These are phyloP conservation scores for Melieria crassipennis DNA, from an alignment of 2,888 invertebrate species.

Conservation along the genomic window DNA sequence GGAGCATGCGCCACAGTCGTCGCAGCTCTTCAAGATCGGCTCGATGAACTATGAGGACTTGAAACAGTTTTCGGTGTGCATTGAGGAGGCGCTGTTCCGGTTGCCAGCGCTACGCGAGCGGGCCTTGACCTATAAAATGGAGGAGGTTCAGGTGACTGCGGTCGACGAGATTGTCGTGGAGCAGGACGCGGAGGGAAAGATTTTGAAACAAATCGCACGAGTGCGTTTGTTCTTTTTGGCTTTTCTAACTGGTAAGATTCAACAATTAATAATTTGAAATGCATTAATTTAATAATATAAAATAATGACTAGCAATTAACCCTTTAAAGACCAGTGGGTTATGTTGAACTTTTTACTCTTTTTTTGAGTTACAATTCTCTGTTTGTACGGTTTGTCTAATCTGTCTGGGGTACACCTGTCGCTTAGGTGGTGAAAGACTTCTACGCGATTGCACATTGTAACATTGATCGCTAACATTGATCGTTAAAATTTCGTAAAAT, in stretches of 20 bases:
- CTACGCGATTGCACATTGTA: too few relatives aligned
- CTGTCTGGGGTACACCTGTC: too few relatives aligned
- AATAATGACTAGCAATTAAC: too few relatives aligned
- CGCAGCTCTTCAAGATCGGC: slow-evolving; percentile 95
- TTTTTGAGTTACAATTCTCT: too few relatives aligned
- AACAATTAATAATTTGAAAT: too few relatives aligned
- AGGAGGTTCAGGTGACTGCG: slow-evolving; percentile 92
- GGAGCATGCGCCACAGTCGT: slow-evolving; percentile 96
- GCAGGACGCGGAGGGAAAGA: slow-evolving; percentile 84
- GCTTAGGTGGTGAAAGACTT: too few relatives aligned
- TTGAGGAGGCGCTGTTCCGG: slow-evolving; percentile 93
- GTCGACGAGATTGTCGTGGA: slow-evolving; percentile 94
- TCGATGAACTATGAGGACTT: slow-evolving; percentile 89
- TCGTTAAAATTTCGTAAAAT: too few relatives aligned
- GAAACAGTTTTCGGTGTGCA: slow-evolving; percentile 87
- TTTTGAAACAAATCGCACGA: slow-evolving; percentile 91
- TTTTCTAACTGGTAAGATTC: slow-evolving; percentile 82
- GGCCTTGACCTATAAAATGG: slow-evolving; percentile 92
- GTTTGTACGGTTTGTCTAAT: too few relatives aligned
- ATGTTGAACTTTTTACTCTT: too few relatives aligned
- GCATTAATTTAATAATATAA: too few relatives aligned
- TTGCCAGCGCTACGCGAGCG: slow-evolving; percentile 87
- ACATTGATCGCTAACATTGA: too few relatives aligned
- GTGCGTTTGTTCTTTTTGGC: slow-evolving; percentile 96
- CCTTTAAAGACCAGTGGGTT: too few relatives aligned